Evolutionary conservation across 2,888 invertebrate genomes (phyloP).

Genomic region (Kryphioiulus occultus): DNA sequence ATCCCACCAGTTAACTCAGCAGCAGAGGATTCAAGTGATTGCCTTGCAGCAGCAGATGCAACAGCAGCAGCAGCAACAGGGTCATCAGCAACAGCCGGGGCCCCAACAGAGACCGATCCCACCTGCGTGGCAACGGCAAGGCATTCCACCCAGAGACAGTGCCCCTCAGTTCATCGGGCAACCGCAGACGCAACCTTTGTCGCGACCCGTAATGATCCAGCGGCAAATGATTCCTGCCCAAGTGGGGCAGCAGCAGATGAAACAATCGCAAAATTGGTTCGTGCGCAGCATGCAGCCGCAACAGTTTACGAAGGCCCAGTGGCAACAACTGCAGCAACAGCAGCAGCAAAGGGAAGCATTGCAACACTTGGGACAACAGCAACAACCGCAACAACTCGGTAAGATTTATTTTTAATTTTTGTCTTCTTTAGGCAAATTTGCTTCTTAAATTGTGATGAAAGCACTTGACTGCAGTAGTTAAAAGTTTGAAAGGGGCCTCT

Average conservation of each 20-base stretch:
- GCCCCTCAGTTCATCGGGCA: conserved; percentile 48
- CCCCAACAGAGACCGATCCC: conserved; percentile 45
- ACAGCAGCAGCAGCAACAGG: conserved; percentile 63
- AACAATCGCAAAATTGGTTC: not conserved
- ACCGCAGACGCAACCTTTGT: conserved; percentile 44
- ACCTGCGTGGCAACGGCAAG: conserved; percentile 61
- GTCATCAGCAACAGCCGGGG: conserved; percentile 51
- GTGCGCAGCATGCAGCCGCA: conserved; percentile 46
- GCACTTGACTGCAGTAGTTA: no score
- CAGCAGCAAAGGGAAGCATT: conserved; percentile 43
- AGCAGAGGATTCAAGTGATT: conserved; percentile 65
- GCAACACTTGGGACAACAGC: not conserved
- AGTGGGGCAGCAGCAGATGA: not conserved
- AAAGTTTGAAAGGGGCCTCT: no score
- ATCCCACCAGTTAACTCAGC: not conserved
- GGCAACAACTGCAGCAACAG: conserved; percentile 14
- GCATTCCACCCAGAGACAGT: conserved; percentile 55
- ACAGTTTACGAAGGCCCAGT: conserved; percentile 37
- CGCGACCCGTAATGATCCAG: conserved; percentile 36
- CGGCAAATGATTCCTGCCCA: not conserved
- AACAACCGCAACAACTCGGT: not conserved
- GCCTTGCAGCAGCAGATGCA: conserved; percentile 68
- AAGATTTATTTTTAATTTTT: no score
- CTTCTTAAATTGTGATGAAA: no score
- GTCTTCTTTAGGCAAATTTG: no score